These are phyloP conservation scores for Archips crataeganus DNA, from an alignment of 2,888 invertebrate genomes.

Conservation along the genomic window DNA sequence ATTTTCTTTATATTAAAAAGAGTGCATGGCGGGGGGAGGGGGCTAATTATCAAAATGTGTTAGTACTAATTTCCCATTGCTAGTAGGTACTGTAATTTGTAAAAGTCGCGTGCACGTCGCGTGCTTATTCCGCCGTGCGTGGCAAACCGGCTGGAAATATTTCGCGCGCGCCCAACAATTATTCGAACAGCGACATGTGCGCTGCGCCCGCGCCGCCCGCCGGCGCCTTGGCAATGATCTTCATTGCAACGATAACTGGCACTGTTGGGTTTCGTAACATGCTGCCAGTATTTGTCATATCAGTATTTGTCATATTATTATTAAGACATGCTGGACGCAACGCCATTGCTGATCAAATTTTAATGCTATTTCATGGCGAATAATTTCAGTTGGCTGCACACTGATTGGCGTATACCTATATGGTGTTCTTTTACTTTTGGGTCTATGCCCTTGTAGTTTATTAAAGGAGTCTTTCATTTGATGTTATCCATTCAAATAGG, in stretches of 20 bases:
- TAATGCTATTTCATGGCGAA: slow-evolving; percentile 22
- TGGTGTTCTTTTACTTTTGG: too few species aligned
- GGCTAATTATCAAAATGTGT: too few species aligned
- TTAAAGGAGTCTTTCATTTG: too few species aligned
- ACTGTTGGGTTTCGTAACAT: slow-evolving; percentile 17
- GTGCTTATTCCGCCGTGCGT: neutral
- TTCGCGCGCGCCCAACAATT: slow-evolving; percentile 58
- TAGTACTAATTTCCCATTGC: too few species aligned
- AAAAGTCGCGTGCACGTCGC: too few species aligned
- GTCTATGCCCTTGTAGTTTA: too few species aligned
- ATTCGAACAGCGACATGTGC: slow-evolving; percentile 48
- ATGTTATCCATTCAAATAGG: too few species aligned
- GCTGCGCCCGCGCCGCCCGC: slow-evolving; percentile 41
- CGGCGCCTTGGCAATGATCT: slow-evolving; percentile 77
- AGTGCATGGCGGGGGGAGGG: too few species aligned
- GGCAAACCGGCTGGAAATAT: slow-evolving; percentile 52
- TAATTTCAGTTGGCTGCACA: neutral
- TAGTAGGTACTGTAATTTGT: too few species aligned
- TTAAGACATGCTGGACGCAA: slow-evolving; percentile 1
- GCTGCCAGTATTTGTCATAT: too few species aligned
- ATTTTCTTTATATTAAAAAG: too few species aligned
- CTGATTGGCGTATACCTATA: neutral
- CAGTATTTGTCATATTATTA: too few species aligned
- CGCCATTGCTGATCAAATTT: slow-evolving; percentile 6
- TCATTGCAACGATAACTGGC: slow-evolving; percentile 54